These are phyloP conservation scores for Carpatolechia fugitivella DNA, from an alignment of 2,888 invertebrate genomes.

Conservation along the genomic window DNA sequence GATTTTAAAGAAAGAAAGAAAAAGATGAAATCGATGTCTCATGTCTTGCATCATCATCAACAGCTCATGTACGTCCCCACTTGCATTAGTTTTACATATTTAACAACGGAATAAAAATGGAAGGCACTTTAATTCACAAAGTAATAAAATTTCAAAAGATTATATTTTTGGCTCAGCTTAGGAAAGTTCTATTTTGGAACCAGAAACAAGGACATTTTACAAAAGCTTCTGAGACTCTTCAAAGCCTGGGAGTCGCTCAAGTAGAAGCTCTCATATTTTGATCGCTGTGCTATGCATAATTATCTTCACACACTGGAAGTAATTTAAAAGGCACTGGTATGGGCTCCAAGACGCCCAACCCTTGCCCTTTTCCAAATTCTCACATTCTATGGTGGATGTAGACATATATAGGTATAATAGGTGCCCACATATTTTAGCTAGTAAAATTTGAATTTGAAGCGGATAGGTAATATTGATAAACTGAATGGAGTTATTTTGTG, in stretches of 20 bases:
- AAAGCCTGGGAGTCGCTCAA: slow-evolving; percentile 28
- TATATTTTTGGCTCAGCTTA: not conserved
- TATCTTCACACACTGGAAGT: slow-evolving; percentile 54
- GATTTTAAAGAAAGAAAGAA: no score
- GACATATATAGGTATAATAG: not conserved
- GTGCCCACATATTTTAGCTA: no score
- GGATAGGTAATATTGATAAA: no score
- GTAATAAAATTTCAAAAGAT: not conserved
- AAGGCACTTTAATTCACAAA: no score
- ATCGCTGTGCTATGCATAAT: slow-evolving; percentile 59
- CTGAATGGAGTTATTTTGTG: no score
- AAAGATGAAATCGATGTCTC: no score
- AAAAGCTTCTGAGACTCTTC: slow-evolving; percentile 27
- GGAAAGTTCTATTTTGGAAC: not conserved
- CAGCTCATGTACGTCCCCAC: no score
- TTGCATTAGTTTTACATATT: no score
- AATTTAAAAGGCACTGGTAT: slow-evolving; percentile 50
- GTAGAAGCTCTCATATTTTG: slow-evolving; percentile 35
- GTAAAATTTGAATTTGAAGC: no score
- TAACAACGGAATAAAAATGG: no score
- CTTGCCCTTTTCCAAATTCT: slow-evolving; percentile 35
- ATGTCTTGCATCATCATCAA: no score
- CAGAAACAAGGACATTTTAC: slow-evolving; percentile 7
- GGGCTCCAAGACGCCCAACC: slow-evolving; percentile 44
- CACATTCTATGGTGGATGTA: not conserved